Evolutionary conservation across 2,888 invertebrate species (phyloP), one percentile per base, ranked within the genome.

Genomic region (Leucania comma): DNA sequence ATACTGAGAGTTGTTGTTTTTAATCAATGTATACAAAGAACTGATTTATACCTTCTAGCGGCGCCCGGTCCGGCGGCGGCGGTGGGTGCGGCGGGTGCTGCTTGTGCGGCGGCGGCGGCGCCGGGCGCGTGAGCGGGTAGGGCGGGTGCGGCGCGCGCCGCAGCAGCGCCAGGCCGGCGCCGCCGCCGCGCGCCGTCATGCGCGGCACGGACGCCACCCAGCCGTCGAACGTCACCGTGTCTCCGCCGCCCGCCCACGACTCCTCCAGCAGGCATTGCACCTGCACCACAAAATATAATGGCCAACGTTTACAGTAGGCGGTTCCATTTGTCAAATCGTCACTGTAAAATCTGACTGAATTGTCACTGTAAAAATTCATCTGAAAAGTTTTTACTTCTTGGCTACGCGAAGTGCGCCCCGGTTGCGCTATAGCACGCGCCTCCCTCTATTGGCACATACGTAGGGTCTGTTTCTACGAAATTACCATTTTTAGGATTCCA

Each of bases 181-280:
- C 67, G 82, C 81, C 38, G 84, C 84, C 81, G 87, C 85, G 84
- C 83, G 92, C 91, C 83, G 97, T 97, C 59, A 91, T 98, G 97
- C 85, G 97, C 97, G 78, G 97, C 97, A 87, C 97, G 96, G 87
- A 89, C 70, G 98, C 96, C 66, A 97, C 96, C 60, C 97, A 97
- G 85, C 90, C 87, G 14, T 81, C 81, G 72, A 82, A 86, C 96
- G 96, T 48, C 61, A 86, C 80, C 22, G 97, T 96, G 92, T 98
- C 98, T 73, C 67, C 74, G 22, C 87, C 88, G 9, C 96, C 96
- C 29, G 97, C 96, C 98, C 98, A 98, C n/a, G 98, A 97, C 90
- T 98, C 98, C 93, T 98, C 98, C 79, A 98, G 97, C 63, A 97
- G 95, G 87, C 98, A 98, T 89, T 98, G 98, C 63, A 98, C 83